Evolutionary conservation across 2,888 invertebrate genomes (phyloP).

Genomic region (Melanostoma mellinum): DNA sequence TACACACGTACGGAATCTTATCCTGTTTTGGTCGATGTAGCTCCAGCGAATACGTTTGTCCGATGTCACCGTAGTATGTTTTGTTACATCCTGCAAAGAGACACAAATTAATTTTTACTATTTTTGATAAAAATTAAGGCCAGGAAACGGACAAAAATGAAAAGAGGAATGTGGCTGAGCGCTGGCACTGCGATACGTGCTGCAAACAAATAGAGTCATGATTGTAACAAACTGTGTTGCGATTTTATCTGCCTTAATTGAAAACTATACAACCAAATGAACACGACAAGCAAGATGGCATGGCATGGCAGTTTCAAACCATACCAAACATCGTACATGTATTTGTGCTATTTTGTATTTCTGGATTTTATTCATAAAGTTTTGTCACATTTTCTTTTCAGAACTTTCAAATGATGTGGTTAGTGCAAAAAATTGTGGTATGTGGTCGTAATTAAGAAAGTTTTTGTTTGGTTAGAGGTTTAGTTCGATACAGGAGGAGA

Average conservation of each 20-base stretch:
- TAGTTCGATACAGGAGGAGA: background rate
- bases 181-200: conserved; percentile 5
- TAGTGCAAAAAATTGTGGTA: background rate
- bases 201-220: conserved; percentile 45
- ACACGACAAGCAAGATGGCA: background rate
- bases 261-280: conserved; percentile 23
- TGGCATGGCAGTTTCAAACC: background rate
- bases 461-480: background rate
- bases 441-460: conserved; percentile 52
- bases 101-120: conserved; percentile 68
- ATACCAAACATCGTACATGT: conserved; percentile 2
- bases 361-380: conserved; percentile 12
- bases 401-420: conserved; percentile 44
- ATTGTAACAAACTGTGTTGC: conserved; percentile 35
- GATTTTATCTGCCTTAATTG: conserved; percentile 48
- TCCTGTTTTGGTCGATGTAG: conserved; percentile 93
- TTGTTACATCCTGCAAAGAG: conserved; percentile 87
- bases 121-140: conserved; percentile 39
- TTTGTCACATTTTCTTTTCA: conserved; percentile 20
- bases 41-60: conserved; percentile 92
- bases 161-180: background rate
- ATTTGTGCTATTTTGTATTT: conserved; percentile 28
- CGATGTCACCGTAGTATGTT: conserved; percentile 94
- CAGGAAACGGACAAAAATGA: background rate
- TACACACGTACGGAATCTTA: conserved; percentile 93